Base-by-base conservation (phyloP, 2,888 invertebrate species). In the Cenopis cana region DNA sequence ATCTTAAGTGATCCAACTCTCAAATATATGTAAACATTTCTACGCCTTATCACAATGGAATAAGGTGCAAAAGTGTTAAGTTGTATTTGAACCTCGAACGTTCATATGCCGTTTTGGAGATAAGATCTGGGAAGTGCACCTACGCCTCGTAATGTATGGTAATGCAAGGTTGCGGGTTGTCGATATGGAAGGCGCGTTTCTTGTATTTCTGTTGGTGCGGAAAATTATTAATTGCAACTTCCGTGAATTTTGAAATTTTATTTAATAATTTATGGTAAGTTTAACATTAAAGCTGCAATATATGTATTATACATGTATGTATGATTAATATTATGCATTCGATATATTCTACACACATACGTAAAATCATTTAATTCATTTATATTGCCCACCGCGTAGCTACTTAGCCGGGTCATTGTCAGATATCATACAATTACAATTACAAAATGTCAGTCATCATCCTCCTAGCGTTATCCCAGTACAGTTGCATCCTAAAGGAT, bases 101-200 rank as follows among this genome's bases (percentile, higher is more conserved):
- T 4, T 11, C 2, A 46, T 61, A 33, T 36, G 62, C 20, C 36
- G 12, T 18, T 52, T 36, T 52, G 36, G 2, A 36, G 11, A 46
- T 24, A 41, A 24, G 12, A 41, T 14, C 36, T 38, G 18, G 41
- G 41, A 20, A 59, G n/a, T 33, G 54, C 65, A 36, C 70, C 66
- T 46, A 66, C 70, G 33, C 14, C 41, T 46, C 11, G 54, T 38
- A 55, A 70, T 60, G 70, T 71, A 71, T 55, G 70, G 70, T 49
- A 71, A 66, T 46, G 59, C 69, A 65, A 70, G 69, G 65, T 54
- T 52, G 24, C 11, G 41, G 38, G 17, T 24, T 38, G 55, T 65
- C 59, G 52, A 69, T 52, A 64, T 59, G 29, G 69, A 36, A 46
- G 41, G 60, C 52, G 29, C 52, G 62, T 62, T 52, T 52, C 62